Evolutionary conservation across 2,888 invertebrate genomes (phyloP), one percentile per base, ranked within the genome.

Genomic region (Acrobasis suavella): DNA sequence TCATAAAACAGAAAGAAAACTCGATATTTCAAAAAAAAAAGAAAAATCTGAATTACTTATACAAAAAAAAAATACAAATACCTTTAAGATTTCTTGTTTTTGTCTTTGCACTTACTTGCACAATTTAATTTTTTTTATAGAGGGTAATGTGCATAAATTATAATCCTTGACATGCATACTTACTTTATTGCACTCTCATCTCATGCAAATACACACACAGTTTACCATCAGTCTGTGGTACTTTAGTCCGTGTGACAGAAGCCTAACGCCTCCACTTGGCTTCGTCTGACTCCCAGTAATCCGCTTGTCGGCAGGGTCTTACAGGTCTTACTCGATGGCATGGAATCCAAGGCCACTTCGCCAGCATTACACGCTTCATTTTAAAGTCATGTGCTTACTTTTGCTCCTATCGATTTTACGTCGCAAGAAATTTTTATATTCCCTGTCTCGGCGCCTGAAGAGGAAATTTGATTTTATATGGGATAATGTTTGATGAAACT

Each of bases 231-330:
- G 52, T 12, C 22, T 52, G 52, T 32, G 32, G 52, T 37, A 2
- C 12, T 2, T 12, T 42, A 42, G 46, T 46, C 14, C n/a, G 73
- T 72, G 70, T 75, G 69, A 70, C 68, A 69, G 67, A 68, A 72
- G 69, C 64, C 66, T 70, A 68, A 69, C 71, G 71, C 69, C 71
- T 72, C 68, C 67, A 65, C 66, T 68, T 67, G 71, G 68, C 60
- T 60, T 42, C 72, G 76, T 76, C 80, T 81, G 78, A 70, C 72
- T 69, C 69, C 69, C 64, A 63, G 77, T 82, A 81, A 85, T 85
- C 83, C 76, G 69, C 72, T 74, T 77, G 79, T 75, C 77, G 74
- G 74, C 76, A 72, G 71, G 70, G 72, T 65, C 65, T 62, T 38
- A 58, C 64, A 62, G 67, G 63, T 51, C 32, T 32, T 32, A 32